Evolutionary conservation across 2,797 vertebrate genomes (phyloP), one percentile per base, ranked within the genome.

Genomic region (Kryptolebias ocellatus): DNA sequence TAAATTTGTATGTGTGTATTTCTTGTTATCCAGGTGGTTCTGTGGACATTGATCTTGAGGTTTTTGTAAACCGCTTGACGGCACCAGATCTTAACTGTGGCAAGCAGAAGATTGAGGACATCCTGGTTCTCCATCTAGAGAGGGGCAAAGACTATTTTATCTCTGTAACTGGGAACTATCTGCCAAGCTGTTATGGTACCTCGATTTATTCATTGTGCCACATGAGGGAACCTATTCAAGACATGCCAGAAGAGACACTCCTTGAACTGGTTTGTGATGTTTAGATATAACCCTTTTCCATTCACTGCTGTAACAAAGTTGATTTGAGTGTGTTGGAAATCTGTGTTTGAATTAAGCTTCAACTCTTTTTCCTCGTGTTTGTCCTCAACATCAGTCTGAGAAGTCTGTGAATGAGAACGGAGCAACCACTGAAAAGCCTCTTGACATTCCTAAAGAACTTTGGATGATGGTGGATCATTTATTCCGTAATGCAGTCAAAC

Each of bases 401-500:
- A 91, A 91, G 88, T 91, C 94, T 5, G 11, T 79, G 28, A 83
- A 80, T 11, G 85, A 89, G 2, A 75, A 75, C 16, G 54, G 64
- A 60, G 73, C 46, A 69, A 79, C 76, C 51, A 50, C 64, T 60
- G 96, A 97, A 62, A 95, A 93, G 62, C 94, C 95, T 46, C 85
- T 97, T 70, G 94, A 95, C 61, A 95, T 99, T 72, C 98, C 98
- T 3, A 99, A 99, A 89, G 98, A 99, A 72, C 92, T 99, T 65
- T 97, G 95, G 95, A 97, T 98, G 95, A 95, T 99, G 96, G 96
- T 99, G 79, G 95, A 99, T 86, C 95, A 97, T 88, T 89, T 99
- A 56, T 96, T 95, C 52, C 95, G 94, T 66, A 95, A 93, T 49
- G 96, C 95, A 71, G 83, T 94, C 70, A 95, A 95, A 81, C 97